Conservation (phyloP, 2,113 vertebrate genomes). For the Siniperca knerii region DNA sequence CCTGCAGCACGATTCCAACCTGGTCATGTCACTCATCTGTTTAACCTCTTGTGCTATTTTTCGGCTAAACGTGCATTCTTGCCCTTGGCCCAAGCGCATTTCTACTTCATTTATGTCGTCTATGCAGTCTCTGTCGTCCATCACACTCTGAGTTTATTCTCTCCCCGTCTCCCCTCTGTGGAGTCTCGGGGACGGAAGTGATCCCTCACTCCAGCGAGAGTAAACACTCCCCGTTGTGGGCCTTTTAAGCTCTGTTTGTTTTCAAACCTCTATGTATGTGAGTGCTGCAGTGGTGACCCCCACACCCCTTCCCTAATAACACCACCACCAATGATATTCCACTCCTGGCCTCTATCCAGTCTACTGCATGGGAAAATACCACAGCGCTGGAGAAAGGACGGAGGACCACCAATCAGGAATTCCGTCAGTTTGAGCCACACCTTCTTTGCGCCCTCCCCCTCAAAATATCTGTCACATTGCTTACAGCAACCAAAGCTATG, state of each 20-base stretch:
- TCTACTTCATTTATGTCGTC: constrained; percentile 1
- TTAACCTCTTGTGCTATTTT: constrained; percentile 13
- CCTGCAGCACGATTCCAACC: constrained; percentile 7
- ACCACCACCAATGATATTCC: constrained; percentile 75
- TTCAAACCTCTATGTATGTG: constrained; percentile 80
- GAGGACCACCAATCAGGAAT: constrained; percentile 69
- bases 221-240: constrained; percentile 78
- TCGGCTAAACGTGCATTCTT: background rate
- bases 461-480: constrained; percentile 54
- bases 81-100: constrained; percentile 17
- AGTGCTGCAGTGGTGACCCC: constrained; percentile 82
- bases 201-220: constrained; percentile 73
- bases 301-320: constrained; percentile 60
- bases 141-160: constrained; percentile 26
- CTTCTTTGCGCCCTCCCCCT: constrained; percentile 16
- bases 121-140: constrained; percentile 15
- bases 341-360: constrained; percentile 86
- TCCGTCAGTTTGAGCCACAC: constrained; percentile 51
- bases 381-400: constrained; percentile 80
- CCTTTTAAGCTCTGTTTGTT: constrained; percentile 80
- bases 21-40: constrained; percentile 39
- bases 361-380: constrained; percentile 96
- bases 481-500: constrained; percentile 44
- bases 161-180: constrained; percentile 20
- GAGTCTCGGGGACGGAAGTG: constrained; percentile 70